Base-by-base conservation (phyloP, 1,140 invertebrate species). In the Zaprionus lachaisei region DNA sequence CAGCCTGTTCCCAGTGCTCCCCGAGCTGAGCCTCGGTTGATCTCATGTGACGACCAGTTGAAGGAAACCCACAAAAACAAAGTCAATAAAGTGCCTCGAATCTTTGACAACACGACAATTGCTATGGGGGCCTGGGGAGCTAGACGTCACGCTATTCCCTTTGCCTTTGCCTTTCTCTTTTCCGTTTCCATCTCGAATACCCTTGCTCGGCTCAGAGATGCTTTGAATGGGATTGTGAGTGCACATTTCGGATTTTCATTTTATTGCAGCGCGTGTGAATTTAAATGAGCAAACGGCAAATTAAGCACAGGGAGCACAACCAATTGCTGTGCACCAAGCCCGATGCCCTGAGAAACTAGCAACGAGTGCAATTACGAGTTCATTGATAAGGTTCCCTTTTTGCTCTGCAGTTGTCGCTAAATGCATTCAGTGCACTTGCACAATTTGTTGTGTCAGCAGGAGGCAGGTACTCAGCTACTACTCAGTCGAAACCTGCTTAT, bases 321-420 rank as follows among this genome's bases (percentile, higher is more conserved):
- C 31, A 34, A 34, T 34, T 34, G 31, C 31, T 11, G 31, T 34
- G 31, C 11, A 34, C 31, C 28, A 7, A 4, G 17, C 26, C n/a
- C 12, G 58, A 11, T 11, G 26, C n/a, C 24, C 57, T 7, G 34
- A 37, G 54, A 2, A 56, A 11, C 22, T 7, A 62, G 57, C 47
- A 51, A 38, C 55, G 47, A 64, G 34, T 76, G 83, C 80, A 82
- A 87, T 86, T 82, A 77, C 73, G 76, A 79, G 26, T 60, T 41
- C 60, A 64, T 87, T 83, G 67, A 75, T 72, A 80, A 66, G 72
- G 77, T 72, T 54, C 38, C 26, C 58, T 51, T 61, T 41, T 47
- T 20, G 41, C 2, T n/a, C 41, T 47, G 41, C 41, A 49, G 37
- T 24, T 24, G 55, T 49, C 63, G 51, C 69, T 67, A 73, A 78